Base-by-base conservation (phyloP, 2,113 vertebrate genomes). In the Gymnorhina tibicen region DNA sequence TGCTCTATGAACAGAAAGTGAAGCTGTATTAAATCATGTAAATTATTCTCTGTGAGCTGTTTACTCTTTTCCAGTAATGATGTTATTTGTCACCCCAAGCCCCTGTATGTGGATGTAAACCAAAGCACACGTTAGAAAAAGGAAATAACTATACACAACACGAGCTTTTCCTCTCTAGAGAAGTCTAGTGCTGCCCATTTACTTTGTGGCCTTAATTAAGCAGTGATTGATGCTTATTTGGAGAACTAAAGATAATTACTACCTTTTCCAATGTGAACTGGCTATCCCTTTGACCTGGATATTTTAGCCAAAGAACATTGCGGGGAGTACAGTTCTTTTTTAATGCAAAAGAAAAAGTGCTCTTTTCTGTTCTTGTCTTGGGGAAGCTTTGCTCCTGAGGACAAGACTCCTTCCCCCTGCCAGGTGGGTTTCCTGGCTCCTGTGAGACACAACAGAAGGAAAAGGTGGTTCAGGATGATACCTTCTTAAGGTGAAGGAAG, bases 21-120 rank as follows among this genome's bases (percentile, higher is more conserved):
- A 96, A 89, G 87, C 78, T 91, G 60, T 80, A 95, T 91, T 96
- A 94, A 96, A 94, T 94, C 87, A 95, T 78, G 91, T 89, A 97
- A 96, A 96, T 96, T 96, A 92, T 97, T 93, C 70, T 92, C 89
- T 93, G 55, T 85, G 89, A 95, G 89, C 94, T 96, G 93, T 96
- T 94, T 94, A 96, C 90, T 91, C 87, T 96, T 95, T 94, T 85
- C 63, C 72, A 73, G 85, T 94, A 95, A 95, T 93, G 81, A 94
- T 92, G 93, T 93, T 94, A 93, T 97, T 96, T 96, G 81, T 97
- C 95, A 97, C 89, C 91, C 89, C 55, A 88, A 95, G 47, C 42
- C 70, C 85, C 55, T 89, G 49, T 73, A 76, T 80, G 72, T 59
- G 87, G 50, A 87, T 73, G 33, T 94, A 95, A 93, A 96, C 75